Percentiles rank a stretch among this genome's conserved stretches.
These are phyloP conservation scores for Apamea crenata DNA, from an alignment of 2,888 invertebrate species.

Conservation along the genomic window DNA sequence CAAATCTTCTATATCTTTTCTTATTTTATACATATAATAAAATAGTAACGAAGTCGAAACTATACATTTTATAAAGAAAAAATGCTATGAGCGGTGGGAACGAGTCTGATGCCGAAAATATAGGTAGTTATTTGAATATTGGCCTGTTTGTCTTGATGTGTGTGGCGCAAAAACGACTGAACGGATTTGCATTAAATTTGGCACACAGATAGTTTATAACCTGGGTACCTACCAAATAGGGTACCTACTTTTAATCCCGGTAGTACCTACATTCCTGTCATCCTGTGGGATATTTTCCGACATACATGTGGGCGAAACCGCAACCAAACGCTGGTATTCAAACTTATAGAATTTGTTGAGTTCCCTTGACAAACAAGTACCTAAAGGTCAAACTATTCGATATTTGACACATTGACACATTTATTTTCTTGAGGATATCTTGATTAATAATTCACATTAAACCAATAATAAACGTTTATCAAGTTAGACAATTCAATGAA, in stretches of 20 bases:
- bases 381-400: conserved; percentile 31
- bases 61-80: no score
- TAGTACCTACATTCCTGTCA: no score
- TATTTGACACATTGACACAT: conserved; percentile 22
- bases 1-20: no score
- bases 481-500: conserved; percentile 16
- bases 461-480: conserved; percentile 24
- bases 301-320: not conserved
- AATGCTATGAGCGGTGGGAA: no score
- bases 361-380: not conserved
- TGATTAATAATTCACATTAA: conserved; percentile 45
- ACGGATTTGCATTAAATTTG: not conserved
- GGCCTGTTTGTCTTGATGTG: not conserved
- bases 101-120: not conserved
- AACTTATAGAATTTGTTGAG: conserved; percentile 1
- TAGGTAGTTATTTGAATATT: not conserved
- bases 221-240: no score
- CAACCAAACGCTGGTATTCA: not conserved
- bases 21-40: no score
- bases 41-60: no score
- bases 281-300: not conserved
- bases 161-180: no score
- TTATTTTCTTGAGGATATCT: conserved; percentile 17
- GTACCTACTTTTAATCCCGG: no score
- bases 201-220: no score